A percentile compares a stretch with the other conserved stretches of the same genome.
Conservation (phyloP, 2,113 vertebrate genomes). For the Pongo pygmaeus region DNA sequence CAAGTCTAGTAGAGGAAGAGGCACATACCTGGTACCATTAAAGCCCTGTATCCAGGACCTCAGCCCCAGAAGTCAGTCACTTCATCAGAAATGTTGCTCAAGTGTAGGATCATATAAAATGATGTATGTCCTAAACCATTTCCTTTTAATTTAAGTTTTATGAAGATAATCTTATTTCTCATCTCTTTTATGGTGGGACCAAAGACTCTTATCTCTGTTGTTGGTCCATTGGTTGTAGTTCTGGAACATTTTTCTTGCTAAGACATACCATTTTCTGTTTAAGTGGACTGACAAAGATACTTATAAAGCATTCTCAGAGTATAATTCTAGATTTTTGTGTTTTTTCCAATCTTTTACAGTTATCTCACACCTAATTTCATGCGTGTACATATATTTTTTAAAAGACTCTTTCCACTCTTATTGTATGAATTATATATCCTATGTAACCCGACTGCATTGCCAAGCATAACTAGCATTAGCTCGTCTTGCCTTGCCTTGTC, state of each 20-base stretch:
- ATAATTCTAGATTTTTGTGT: neutral
- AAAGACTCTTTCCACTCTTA: neutral
- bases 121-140: neutral
- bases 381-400: neutral
- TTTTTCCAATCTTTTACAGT: neutral
- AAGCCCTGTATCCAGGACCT: neutral
- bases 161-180: neutral
- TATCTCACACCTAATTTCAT: neutral
- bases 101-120: neutral
- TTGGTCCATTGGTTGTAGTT: neutral
- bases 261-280: neutral
- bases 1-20: fast-evolving
- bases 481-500: no score
- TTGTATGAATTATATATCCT: neutral
- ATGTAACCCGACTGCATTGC: neutral
- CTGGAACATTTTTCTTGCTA: neutral
- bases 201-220: neutral
- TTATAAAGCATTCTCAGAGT: neutral
- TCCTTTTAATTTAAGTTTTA: slow-evolving; percentile 31
- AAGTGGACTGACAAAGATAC: neutral
- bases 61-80: neutral
- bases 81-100: neutral
- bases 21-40: no score
- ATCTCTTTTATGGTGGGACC: neutral
- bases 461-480: neutral